phyloP scores from a whole-genome alignment of 2,888 invertebrate genomes.

The Theodoxus fluviatilis region DNA sequence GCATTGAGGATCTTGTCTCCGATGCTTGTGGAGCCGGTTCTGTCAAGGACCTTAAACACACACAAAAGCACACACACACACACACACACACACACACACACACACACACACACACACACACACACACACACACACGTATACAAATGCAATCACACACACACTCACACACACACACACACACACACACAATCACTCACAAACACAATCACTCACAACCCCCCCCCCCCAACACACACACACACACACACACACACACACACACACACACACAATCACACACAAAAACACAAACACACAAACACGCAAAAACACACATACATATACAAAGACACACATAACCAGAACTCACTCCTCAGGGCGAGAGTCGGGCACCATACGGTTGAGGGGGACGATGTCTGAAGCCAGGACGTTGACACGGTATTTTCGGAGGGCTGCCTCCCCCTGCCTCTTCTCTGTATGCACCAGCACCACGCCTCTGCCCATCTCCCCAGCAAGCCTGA shows the following conservation, averaged over 20 bases:
- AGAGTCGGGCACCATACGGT: slow-evolving; percentile 51
- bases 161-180: too few relatives aligned
- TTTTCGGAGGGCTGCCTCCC: slow-evolving; percentile 28
- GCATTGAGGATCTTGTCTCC: too few relatives aligned
- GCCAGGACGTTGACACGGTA: slow-evolving; percentile 45
- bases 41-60: too few relatives aligned
- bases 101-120: too few relatives aligned
- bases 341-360: slow-evolving; percentile 46
- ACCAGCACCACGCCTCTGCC: slow-evolving; percentile 31
- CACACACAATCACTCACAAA: too few relatives aligned
- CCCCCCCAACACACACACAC: too few relatives aligned
- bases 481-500: slow-evolving; percentile 30
- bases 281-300: background rate
- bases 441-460: slow-evolving; percentile 27
- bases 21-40: too few relatives aligned
- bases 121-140: too few relatives aligned
- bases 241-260: background rate
- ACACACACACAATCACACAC: background rate
- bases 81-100: too few relatives aligned
- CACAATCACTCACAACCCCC: too few relatives aligned
- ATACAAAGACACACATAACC: background rate
- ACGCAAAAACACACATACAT: background rate
- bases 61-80: too few relatives aligned
- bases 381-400: slow-evolving; percentile 49
- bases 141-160: too few relatives aligned